A percentile compares a stretch with the other conserved stretches of the same genome.
These are phyloP conservation scores for Stenchaetothrips biformis DNA, from an alignment of 2,888 invertebrate genomes.

Conservation along the genomic window DNA sequence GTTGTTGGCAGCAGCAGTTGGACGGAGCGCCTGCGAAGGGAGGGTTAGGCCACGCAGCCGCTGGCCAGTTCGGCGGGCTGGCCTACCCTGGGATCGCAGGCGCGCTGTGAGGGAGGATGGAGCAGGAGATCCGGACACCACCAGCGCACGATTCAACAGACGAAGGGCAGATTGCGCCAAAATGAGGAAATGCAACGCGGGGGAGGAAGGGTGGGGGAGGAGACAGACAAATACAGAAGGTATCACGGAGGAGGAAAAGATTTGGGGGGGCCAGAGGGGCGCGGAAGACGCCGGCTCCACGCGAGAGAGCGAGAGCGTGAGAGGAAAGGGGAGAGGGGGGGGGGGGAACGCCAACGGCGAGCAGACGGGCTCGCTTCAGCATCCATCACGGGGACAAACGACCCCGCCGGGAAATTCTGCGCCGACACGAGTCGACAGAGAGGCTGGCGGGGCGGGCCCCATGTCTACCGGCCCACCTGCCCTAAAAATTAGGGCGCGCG, in stretches of 20 bases:
- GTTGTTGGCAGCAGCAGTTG: too few species aligned
- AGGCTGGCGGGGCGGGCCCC: neutral
- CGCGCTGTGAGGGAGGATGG: neutral
- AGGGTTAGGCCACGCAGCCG: neutral
- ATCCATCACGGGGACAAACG: conserved; percentile 9
- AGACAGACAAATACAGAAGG: neutral
- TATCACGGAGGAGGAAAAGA: too few species aligned
- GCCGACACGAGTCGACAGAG: conserved; percentile 16
- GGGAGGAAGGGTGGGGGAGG: neutral
- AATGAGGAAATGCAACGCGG: neutral
- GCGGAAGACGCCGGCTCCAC: neutral
- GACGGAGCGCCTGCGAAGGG: neutral
- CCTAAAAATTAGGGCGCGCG: neutral
- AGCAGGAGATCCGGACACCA: too few species aligned
- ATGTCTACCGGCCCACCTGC: neutral
- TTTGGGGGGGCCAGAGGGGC: neutral
- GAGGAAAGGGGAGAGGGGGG: neutral
- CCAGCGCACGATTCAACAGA: neutral
- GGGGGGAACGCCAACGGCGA: neutral
- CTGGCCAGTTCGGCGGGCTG: neutral
- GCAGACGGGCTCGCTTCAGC: neutral
- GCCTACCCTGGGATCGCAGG: neutral
- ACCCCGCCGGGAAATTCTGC: conserved; percentile 20
- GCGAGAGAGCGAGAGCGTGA: neutral
- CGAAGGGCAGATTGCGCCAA: neutral